Conservation (phyloP, 2,797 vertebrate genomes). For the Ptychobarbus kaznakovi region DNA sequence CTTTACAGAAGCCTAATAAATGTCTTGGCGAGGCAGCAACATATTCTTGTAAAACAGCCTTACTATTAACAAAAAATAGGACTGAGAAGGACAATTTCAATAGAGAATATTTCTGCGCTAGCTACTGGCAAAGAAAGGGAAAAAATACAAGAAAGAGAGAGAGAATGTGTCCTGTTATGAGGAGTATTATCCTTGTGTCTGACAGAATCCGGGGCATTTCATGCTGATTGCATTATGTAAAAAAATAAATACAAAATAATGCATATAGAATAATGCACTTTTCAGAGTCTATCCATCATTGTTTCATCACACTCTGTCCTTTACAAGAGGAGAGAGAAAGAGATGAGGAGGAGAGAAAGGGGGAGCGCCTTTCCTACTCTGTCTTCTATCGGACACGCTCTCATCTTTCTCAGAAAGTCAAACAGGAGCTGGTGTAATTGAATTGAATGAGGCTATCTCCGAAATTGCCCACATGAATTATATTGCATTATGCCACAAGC, state of each 20-base stretch:
- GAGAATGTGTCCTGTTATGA: conserved; percentile 64
- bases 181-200: conserved; percentile 77
- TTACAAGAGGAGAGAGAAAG: conserved; percentile 75
- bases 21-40: conserved; percentile 75
- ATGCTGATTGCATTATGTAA: conserved; percentile 79
- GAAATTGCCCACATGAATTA: conserved; percentile 79
- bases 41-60: conserved; percentile 49
- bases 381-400: conserved; percentile 5
- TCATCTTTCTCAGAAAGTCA: conserved; percentile 65
- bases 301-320: conserved; percentile 80
- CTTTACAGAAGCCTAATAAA: conserved; percentile 80
- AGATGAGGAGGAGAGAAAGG: conserved; percentile 63
- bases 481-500: conserved; percentile 79
- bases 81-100: conserved; percentile 64
- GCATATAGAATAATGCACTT: conserved; percentile 84
- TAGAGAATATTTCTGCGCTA: conserved; percentile 76
- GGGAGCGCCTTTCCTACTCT: conserved; percentile 68
- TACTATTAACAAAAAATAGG: conserved; percentile 53
- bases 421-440: conserved; percentile 79
- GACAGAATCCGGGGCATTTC: conserved; percentile 77
- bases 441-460: conserved; percentile 80
- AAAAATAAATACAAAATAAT: conserved; percentile 77
- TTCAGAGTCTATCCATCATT: conserved; percentile 87
- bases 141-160: conserved; percentile 64
- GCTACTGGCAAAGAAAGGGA: conserved; percentile 61